phyloP scores from a whole-genome alignment of 2,797 vertebrate genomes.

The Ciconia nigra region DNA sequence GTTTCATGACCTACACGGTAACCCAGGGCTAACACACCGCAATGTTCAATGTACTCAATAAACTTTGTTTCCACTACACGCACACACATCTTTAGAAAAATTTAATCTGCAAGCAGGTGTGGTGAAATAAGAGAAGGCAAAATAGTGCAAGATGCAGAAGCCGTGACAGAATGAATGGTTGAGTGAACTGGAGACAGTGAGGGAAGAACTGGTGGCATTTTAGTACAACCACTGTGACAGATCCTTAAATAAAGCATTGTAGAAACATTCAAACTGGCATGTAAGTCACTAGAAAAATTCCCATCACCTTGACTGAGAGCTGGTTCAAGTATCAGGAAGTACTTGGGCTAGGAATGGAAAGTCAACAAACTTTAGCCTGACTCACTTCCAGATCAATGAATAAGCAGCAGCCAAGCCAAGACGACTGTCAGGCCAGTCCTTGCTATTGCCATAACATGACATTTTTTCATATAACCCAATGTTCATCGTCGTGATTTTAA shows the following conservation, averaged over 20 bases:
- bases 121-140: conserved; percentile 45
- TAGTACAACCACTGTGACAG: not conserved
- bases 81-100: not conserved
- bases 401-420: not conserved
- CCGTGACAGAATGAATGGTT: conserved; percentile 17
- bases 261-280: not conserved
- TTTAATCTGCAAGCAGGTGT: conserved; percentile 1
- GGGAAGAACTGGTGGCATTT: conserved; percentile 4
- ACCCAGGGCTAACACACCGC: not conserved
- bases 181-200: conserved; percentile 24
- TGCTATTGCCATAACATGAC: not conserved
- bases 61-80: not conserved
- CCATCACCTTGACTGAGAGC: not conserved
- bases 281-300: not conserved
- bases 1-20: not conserved
- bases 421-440: not conserved
- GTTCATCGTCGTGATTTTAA: not conserved
- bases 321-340: not conserved
- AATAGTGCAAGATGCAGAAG: conserved; percentile 54
- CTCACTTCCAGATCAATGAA: not conserved
- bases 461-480: not conserved
- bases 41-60: not conserved
- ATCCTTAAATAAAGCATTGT: not conserved
- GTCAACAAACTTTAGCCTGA: not conserved
- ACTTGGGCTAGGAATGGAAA: not conserved